Conservation (phyloP, 92 coral and sea anemone genomes). For the Virgularia gustaviana region DNA sequence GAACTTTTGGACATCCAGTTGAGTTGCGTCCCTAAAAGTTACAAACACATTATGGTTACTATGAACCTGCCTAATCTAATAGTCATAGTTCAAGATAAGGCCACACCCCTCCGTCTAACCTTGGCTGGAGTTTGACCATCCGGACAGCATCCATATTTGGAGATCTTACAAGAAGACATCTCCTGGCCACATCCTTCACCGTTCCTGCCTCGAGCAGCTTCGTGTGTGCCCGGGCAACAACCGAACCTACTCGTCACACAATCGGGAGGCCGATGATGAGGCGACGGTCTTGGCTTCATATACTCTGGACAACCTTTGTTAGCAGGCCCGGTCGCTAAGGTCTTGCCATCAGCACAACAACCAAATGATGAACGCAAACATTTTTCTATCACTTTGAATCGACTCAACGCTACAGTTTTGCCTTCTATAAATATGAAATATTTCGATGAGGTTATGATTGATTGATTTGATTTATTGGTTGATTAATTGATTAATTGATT, state of each 20-base stretch:
- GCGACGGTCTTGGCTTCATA: neutral
- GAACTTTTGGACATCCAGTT: neutral
- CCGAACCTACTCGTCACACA: slow-evolving; percentile 1
- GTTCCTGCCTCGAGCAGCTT: neutral
- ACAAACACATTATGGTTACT: neutral
- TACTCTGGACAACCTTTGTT: slow-evolving; percentile 7
- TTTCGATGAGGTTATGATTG: neutral
- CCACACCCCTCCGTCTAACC: neutral
- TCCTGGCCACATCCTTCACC: neutral
- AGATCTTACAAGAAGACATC: neutral
- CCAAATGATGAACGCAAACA: neutral
- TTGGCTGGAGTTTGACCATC: slow-evolving; percentile 11
- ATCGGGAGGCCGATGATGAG: neutral
- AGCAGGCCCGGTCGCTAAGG: neutral
- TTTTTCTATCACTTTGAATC: too few species aligned
- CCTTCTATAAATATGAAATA: neutral
- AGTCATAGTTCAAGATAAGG: neutral
- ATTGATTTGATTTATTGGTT: too few species aligned
- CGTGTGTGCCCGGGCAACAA: neutral
- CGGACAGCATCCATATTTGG: slow-evolving; percentile 16
- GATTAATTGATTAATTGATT: too few species aligned
- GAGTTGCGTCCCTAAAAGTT: neutral
- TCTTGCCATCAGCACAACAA: slow-evolving; percentile 1
- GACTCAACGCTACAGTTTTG: neutral
- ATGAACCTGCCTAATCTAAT: neutral